A percentile compares a stretch with the other conserved stretches of the same genome.
Evolutionary conservation across 1,140 invertebrate species (phyloP).

Genomic region (Scaptodrosophila lebanonensis): DNA sequence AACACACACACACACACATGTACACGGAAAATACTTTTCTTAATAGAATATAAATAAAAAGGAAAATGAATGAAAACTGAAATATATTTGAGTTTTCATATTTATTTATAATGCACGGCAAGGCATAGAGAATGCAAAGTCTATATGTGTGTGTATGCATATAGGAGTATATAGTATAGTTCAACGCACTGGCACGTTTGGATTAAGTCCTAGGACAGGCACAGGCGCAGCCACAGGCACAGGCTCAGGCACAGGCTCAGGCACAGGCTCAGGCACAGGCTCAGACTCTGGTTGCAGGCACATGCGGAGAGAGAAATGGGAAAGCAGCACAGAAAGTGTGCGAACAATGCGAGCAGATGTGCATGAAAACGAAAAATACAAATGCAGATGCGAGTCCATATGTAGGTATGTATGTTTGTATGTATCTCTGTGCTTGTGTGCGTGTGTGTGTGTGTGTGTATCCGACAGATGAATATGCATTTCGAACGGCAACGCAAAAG

Average conservation of each 20-base stretch:
- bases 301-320: slow-evolving; percentile 26
- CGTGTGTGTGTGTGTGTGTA: slow-evolving; percentile 18
- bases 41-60: slow-evolving; percentile 7
- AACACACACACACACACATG: too few relatives aligned
- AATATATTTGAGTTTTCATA: slow-evolving; percentile 1
- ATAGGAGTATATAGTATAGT: background rate
- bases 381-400: slow-evolving; percentile 50
- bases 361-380: slow-evolving; percentile 38
- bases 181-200: slow-evolving; percentile 32
- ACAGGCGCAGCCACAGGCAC: background rate
- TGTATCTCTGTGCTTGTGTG: slow-evolving; percentile 3
- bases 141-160: background rate
- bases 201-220: slow-evolving; percentile 45
- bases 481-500: slow-evolving; percentile 18
- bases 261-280: background rate
- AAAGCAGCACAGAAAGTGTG: slow-evolving; percentile 4
- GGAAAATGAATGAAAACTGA: too few relatives aligned
- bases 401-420: slow-evolving; percentile 15
- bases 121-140: slow-evolving; percentile 22
- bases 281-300: slow-evolving; percentile 6
- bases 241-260: slow-evolving; percentile 8
- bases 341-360: slow-evolving; percentile 66
- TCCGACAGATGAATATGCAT: slow-evolving; percentile 42
- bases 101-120: slow-evolving; percentile 11
- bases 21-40: slow-evolving; percentile 28